Evolutionary conservation across 2,888 invertebrate genomes (phyloP).

Genomic region (Tuta absoluta): DNA sequence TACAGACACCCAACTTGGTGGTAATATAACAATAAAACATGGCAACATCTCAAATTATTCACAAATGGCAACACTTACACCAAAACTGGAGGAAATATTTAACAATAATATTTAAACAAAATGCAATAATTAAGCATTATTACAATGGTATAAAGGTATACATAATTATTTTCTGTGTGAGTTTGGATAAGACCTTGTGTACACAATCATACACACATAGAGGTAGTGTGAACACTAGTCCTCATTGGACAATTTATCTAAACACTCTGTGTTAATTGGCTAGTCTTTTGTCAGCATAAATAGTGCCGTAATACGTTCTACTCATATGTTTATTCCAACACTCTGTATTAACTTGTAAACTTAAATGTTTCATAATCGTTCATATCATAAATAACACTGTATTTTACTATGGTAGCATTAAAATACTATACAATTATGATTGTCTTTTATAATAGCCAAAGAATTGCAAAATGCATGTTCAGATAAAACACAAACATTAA

Average conservation of each 20-base stretch:
- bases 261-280: too few relatives aligned
- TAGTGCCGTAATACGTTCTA: background rate
- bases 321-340: background rate
- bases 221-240: too few relatives aligned
- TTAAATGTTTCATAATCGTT: background rate
- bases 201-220: too few relatives aligned
- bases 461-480: conserved; percentile 13
- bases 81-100: background rate
- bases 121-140: background rate
- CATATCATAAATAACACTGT: background rate
- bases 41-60: conserved; percentile 37
- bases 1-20: conserved; percentile 64
- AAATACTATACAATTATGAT: background rate
- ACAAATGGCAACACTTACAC: conserved; percentile 15
- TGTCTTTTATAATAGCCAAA: conserved; percentile 20
- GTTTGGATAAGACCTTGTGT: too few relatives aligned
- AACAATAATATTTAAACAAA: conserved; percentile 2
- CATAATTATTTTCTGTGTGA: background rate
- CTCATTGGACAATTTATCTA: too few relatives aligned
- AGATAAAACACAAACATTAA: background rate
- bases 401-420: background rate
- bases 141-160: background rate
- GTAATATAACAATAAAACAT: conserved; percentile 50
- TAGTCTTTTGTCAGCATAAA: background rate
- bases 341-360: background rate